Evolutionary conservation across 2,113 vertebrate species (phyloP).

Genomic region (Mugil cephalus): DNA sequence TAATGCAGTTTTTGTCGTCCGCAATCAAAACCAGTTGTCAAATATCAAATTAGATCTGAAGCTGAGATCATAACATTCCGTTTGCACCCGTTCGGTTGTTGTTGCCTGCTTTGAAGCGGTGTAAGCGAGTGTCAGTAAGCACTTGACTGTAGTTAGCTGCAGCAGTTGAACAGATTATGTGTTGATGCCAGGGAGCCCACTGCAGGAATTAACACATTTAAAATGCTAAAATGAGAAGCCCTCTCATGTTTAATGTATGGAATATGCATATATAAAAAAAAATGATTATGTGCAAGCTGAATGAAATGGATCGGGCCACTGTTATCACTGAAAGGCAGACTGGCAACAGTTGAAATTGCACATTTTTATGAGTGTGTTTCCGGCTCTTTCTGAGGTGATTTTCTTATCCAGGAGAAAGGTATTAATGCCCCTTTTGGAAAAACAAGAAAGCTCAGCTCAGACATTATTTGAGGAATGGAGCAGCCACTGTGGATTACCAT

Average conservation of each 20-base stretch:
- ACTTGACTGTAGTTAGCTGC: slow-evolving; percentile 37
- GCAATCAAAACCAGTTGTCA: slow-evolving; percentile 5
- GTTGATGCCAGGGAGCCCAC: slow-evolving; percentile 20
- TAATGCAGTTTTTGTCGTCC: neutral
- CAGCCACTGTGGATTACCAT: slow-evolving; percentile 4
- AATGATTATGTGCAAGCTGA: slow-evolving; percentile 4
- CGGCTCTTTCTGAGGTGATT: slow-evolving; percentile 24
- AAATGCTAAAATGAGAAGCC: slow-evolving; percentile 1
- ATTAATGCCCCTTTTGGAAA: slow-evolving; percentile 29
- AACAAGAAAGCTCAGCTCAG: slow-evolving; percentile 33
- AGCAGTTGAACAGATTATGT: slow-evolving; percentile 37
- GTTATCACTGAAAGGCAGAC: slow-evolving; percentile 32
- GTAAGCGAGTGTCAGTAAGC: slow-evolving; percentile 36
- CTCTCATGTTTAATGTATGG: slow-evolving; percentile 1
- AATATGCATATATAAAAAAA: neutral
- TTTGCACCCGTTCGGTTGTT: neutral
- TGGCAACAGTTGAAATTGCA: slow-evolving; percentile 4
- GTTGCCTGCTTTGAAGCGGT: neutral
- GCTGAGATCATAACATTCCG: slow-evolving; percentile 22
- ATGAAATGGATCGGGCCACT: slow-evolving; percentile 7
- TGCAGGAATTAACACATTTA: slow-evolving; percentile 8
- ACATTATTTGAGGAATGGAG: slow-evolving; percentile 24
- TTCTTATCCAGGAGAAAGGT: slow-evolving; percentile 37
- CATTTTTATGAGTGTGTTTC: slow-evolving; percentile 7
- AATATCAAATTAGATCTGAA: neutral